phyloP scores from a whole-genome alignment of 2,113 vertebrate species.

The Tragelaphus buxtoni region DNA sequence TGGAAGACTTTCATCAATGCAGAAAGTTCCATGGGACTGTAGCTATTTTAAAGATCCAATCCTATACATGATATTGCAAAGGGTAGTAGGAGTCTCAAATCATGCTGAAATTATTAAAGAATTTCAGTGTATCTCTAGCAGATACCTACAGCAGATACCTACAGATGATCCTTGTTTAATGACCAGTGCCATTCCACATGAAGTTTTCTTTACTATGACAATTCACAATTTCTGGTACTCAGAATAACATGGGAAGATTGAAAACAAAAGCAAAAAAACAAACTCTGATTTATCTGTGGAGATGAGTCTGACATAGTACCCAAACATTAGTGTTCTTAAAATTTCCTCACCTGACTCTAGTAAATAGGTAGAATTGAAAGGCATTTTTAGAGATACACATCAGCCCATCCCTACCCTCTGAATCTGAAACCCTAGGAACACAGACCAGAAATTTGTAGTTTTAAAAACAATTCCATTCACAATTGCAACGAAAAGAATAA shows the following conservation, averaged over 20 bases:
- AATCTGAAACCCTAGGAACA: neutral
- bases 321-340: neutral
- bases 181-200: neutral
- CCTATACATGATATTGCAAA: neutral
- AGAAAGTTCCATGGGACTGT: neutral
- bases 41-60: neutral
- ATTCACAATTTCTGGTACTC: neutral
- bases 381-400: neutral
- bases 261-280: neutral
- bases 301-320: neutral
- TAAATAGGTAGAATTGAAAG: neutral
- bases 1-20: neutral
- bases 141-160: neutral
- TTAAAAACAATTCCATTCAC: too few relatives aligned
- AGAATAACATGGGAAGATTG: neutral
- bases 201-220: neutral
- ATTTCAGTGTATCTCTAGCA: neutral
- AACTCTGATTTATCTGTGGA: too few relatives aligned
- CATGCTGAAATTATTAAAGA: neutral
- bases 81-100: neutral
- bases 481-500: too few relatives aligned
- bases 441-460: neutral
- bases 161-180: neutral
- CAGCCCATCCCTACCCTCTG: too few relatives aligned
- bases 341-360: neutral